phyloP scores from a whole-genome alignment of 2,113 vertebrate genomes.

The Cyanoliseus patagonus region DNA sequence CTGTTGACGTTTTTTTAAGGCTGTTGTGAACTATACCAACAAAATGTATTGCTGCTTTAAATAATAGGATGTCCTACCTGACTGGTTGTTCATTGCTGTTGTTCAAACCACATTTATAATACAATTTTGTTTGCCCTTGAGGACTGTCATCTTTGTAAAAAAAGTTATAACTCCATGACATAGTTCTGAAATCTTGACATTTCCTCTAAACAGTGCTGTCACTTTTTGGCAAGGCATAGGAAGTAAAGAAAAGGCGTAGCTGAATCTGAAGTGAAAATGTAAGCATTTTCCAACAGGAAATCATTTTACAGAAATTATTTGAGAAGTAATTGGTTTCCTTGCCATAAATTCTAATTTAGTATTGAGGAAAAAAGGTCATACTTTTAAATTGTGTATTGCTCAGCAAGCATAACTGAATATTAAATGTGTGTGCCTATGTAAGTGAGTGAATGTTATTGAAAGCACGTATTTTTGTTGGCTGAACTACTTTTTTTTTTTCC shows the following conservation, averaged over 20 bases:
- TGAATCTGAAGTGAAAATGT: slow-evolving; percentile 9
- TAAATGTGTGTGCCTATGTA: neutral
- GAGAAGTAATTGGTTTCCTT: neutral
- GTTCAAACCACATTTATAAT: neutral
- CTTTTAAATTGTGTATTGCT: neutral
- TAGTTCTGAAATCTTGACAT: neutral
- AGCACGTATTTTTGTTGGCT: neutral
- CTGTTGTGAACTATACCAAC: neutral
- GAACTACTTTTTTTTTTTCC: neutral
- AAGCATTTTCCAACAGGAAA: neutral
- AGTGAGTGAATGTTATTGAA: neutral
- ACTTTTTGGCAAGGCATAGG: neutral
- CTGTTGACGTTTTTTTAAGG: neutral
- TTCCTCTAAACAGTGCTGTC: neutral
- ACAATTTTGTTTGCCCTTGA: neutral
- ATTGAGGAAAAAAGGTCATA: neutral
- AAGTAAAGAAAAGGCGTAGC: neutral
- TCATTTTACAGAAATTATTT: neutral
- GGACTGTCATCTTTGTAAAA: neutral
- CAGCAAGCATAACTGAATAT: neutral
- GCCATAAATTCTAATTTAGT: neutral
- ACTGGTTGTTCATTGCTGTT: neutral
- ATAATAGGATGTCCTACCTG: neutral
- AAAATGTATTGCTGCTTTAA: slow-evolving; percentile 5
- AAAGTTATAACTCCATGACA: neutral